Conservation (phyloP, 2,888 invertebrate genomes). For the Drosophila fungiperda region DNA sequence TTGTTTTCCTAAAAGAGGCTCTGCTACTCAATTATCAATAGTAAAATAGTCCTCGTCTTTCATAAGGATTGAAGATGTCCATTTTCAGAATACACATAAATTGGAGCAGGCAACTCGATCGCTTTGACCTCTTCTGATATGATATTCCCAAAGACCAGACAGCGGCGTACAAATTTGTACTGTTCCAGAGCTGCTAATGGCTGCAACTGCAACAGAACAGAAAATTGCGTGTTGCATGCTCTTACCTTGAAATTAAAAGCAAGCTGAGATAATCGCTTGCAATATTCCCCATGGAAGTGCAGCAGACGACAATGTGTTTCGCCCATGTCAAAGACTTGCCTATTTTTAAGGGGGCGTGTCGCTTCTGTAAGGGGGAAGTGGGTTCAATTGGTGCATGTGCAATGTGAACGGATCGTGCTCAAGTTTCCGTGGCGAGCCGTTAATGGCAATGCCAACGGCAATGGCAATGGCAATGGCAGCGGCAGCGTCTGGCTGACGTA, state of each 20-base stretch:
- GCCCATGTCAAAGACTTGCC: neutral
- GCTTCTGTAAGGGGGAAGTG: neutral
- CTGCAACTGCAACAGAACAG: conserved; percentile 15
- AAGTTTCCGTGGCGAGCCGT: conserved; percentile 3
- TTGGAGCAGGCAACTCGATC: neutral
- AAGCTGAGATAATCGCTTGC: conserved; percentile 47
- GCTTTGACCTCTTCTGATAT: conserved; percentile 19
- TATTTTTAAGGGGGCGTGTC: neutral
- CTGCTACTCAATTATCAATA: too few relatives aligned
- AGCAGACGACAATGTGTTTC: conserved; percentile 1
- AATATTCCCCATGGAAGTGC: conserved; percentile 16
- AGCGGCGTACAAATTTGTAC: conserved; percentile 26
- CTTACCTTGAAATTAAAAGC: conserved; percentile 30
- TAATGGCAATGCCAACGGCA: conserved; percentile 42
- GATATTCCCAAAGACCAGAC: conserved; percentile 5
- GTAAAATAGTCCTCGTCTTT: neutral
- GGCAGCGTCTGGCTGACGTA: conserved; percentile 42
- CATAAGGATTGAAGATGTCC: neutral
- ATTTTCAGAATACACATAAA: neutral
- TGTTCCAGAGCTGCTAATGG: neutral
- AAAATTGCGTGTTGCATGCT: neutral
- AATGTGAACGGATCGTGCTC: conserved; percentile 47
- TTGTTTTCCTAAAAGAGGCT: neutral
- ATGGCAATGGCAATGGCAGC: conserved; percentile 24
- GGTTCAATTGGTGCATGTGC: conserved; percentile 30